Conservation (phyloP, 2,888 invertebrate genomes). For the Agrochola lota region DNA sequence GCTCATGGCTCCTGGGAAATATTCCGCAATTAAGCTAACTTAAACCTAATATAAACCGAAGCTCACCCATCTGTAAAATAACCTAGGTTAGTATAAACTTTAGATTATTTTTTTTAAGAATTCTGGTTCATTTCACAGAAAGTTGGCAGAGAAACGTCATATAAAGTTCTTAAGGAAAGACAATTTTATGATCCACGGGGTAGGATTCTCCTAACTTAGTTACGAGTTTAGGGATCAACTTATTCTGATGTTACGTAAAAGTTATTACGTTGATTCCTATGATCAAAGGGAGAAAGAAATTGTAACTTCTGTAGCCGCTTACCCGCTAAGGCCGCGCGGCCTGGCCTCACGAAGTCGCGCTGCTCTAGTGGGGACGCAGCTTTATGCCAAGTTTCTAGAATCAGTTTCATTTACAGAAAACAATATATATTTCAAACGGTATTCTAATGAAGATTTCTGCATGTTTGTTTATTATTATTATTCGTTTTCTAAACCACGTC, state of each 20-base stretch:
- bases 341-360: no score
- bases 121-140: constrained; percentile 14
- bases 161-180: constrained; percentile 33
- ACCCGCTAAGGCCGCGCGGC: no score
- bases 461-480: not conserved
- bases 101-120: constrained; percentile 19
- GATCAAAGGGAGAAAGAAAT: constrained; percentile 38
- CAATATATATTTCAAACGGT: not conserved
- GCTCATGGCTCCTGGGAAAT: not conserved
- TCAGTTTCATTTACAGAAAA: not conserved
- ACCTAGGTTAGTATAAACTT: not conserved
- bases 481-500: not conserved
- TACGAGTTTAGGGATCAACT: constrained; percentile 48
- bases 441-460: not conserved
- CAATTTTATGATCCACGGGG: constrained; percentile 45
- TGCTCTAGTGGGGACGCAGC: no score
- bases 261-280: constrained; percentile 27
- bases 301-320: not conserved
- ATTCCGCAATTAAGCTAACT: constrained; percentile 11
- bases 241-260: constrained; percentile 37
- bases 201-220: constrained; percentile 45
- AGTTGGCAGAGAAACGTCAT: constrained; percentile 22
- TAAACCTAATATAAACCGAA: constrained; percentile 3
- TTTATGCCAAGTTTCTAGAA: not conserved
- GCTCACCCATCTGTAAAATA: constrained; percentile 7